These are phyloP conservation scores for Lasioglossum zephyrum DNA, from an alignment of 2,888 invertebrate genomes.

Conservation along the genomic window DNA sequence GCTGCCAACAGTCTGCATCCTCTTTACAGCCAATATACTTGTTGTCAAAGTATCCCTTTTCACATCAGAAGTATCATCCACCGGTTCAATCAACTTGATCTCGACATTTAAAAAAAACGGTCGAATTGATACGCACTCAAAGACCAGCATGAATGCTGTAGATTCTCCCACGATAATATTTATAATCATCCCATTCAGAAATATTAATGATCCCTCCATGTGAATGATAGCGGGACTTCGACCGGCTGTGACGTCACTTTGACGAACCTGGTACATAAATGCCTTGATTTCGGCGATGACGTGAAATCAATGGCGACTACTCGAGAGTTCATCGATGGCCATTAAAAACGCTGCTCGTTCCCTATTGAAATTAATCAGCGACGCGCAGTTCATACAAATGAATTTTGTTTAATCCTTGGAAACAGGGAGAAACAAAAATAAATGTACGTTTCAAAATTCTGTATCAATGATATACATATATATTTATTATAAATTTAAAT, in stretches of 20 bases:
- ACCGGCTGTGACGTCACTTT: background rate
- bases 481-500: no score
- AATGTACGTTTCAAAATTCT: no score
- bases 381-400: background rate
- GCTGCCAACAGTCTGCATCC: background rate
- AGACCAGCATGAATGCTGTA: background rate
- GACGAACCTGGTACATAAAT: background rate
- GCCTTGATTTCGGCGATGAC: background rate
- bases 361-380: background rate
- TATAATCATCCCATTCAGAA: background rate
- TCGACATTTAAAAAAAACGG: background rate
- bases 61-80: background rate
- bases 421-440: no score
- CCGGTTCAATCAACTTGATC: background rate
- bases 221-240: background rate
- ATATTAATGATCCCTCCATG: background rate
- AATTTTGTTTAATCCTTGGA: background rate
- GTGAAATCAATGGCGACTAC: background rate
- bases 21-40: conserved; percentile 1
- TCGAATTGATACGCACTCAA: background rate
- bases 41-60: conserved; percentile 1
- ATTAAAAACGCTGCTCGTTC: background rate
- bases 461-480: no score
- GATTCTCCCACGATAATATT: background rate
- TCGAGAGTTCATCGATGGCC: background rate